Base-by-base conservation (phyloP, 2,888 invertebrate species). In the Drosophila anomelani region DNA sequence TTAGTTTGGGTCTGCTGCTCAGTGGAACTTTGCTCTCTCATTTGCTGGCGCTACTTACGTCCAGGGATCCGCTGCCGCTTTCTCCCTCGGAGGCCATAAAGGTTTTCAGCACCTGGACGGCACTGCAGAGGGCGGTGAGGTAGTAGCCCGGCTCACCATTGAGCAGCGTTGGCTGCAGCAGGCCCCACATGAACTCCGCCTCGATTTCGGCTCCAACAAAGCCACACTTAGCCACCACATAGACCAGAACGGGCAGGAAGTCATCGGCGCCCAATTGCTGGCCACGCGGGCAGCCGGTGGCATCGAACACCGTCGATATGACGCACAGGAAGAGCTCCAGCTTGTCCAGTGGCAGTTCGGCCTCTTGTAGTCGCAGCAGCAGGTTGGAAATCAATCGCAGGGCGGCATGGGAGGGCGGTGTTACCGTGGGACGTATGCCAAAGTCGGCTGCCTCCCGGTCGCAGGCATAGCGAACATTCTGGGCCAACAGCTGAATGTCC, bases 141-240 rank as follows among this genome's bases (percentile, higher is more conserved):
- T 98, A 98, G 93, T 98, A 99, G 6, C 98, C 98, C 0, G 98
- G 98, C 91, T 98, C 98, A 4, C 98, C 98, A 0, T 96, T 96
- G 55, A 98, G 94, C 58, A 98, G 93, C 0, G 98, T 97, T 1
- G 97, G 97, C 69, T 98, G 98, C 39, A 99, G 93, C 43, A 99
- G 94, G 4, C 96, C 98, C 94, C 98, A 98, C 98, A 99, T 99
- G 91, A 98, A 97, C 91, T 98, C 98, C 0, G 98, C 98, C 92
- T 99, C 98, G 66, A 98, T 95, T 93, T 99, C 98, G 1, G 98
- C 98, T 36, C 97, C 96, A 9, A 98, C 96, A 85, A 98, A 95
- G 39, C 97, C 96, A 80, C 97, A 96, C 75, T 97, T 96, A 1
- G 98, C 97, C 79, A 99, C 94, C 12, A 98, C 96, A 95, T 97